Conservation (phyloP, 2,113 vertebrate species). For the Glaucomys volans region DNA sequence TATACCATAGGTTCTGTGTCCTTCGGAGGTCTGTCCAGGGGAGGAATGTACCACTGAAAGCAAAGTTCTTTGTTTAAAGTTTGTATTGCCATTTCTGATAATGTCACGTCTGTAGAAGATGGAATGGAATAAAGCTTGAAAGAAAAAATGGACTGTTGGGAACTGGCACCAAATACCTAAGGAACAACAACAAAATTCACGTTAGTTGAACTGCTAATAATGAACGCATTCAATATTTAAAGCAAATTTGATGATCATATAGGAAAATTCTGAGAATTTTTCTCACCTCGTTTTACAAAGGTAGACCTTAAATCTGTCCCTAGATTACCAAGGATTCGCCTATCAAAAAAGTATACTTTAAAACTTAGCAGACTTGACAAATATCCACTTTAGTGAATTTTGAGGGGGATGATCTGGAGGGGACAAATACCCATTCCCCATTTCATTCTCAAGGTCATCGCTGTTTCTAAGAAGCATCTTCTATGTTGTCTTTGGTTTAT, state of each 20-base stretch:
- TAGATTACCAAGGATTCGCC: background rate
- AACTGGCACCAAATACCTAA: conserved; percentile 11
- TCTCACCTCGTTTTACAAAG: conserved; percentile 19
- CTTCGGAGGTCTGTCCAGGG: conserved; percentile 77
- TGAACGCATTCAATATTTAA: conserved; percentile 32
- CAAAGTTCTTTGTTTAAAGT: conserved; percentile 85
- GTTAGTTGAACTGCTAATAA: conserved; percentile 2
- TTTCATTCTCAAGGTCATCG: conserved; percentile 12
- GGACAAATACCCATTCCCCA: background rate
- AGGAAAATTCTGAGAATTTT: conserved; percentile 44
- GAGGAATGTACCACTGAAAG: conserved; percentile 90
- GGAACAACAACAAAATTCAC: background rate
- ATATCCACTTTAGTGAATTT: background rate
- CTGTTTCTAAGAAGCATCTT: background rate
- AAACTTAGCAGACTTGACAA: background rate
- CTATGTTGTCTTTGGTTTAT: conserved; percentile 12
- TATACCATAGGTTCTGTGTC: conserved; percentile 86
- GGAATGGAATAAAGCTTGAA: background rate
- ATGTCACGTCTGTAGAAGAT: rapidly evolving
- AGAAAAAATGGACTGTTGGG: conserved; percentile 13
- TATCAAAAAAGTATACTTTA: conserved; percentile 5
- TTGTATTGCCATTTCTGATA: conserved; percentile 66
- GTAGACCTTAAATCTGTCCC: conserved; percentile 3
- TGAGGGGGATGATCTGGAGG: background rate
- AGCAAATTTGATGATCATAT: background rate